phyloP scores from a whole-genome alignment of 2,888 invertebrate species.

The Monopis laevigella region DNA sequence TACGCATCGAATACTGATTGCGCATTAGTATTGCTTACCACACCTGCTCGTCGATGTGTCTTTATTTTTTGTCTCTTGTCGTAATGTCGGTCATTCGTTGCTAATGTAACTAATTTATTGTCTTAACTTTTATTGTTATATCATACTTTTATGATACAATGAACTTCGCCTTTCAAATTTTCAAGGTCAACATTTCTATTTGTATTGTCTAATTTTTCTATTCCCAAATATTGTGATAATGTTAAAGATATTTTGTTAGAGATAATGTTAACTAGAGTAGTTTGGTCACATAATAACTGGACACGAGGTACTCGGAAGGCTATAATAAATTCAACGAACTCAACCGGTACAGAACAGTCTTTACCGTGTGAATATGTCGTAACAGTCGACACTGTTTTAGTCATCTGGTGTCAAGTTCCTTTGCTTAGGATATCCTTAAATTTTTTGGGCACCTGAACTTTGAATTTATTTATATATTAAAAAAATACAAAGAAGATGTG shows the following conservation, averaged over 20 bases:
- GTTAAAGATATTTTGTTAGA: background rate
- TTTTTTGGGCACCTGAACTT: too few relatives aligned
- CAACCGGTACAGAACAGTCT: constrained; percentile 62
- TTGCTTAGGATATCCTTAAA: constrained; percentile 4
- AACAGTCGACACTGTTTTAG: constrained; percentile 40
- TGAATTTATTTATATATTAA: too few relatives aligned
- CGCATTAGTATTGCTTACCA: constrained; percentile 62
- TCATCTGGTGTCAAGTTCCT: constrained; percentile 48
- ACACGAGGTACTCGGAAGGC: constrained; percentile 55
- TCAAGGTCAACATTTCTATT: background rate
- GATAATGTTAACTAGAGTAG: background rate
- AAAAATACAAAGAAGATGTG: too few relatives aligned
- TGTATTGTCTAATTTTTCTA: too few relatives aligned
- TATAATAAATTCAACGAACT: constrained; percentile 68
- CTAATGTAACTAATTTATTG: constrained; percentile 57
- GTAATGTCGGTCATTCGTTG: constrained; percentile 64
- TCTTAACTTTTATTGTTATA: too few relatives aligned
- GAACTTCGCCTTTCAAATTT: background rate
- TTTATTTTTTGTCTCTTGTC: constrained; percentile 55
- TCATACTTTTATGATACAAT: background rate
- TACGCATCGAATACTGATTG: constrained; percentile 61
- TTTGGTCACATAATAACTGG: constrained; percentile 43
- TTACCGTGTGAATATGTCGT: constrained; percentile 61
- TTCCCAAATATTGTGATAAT: background rate
- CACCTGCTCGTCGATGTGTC: constrained; percentile 53